Percentiles rank a stretch among this genome's conserved stretches.
phyloP scores from a whole-genome alignment of 2,797 vertebrate species.

The Spea hammondii region DNA sequence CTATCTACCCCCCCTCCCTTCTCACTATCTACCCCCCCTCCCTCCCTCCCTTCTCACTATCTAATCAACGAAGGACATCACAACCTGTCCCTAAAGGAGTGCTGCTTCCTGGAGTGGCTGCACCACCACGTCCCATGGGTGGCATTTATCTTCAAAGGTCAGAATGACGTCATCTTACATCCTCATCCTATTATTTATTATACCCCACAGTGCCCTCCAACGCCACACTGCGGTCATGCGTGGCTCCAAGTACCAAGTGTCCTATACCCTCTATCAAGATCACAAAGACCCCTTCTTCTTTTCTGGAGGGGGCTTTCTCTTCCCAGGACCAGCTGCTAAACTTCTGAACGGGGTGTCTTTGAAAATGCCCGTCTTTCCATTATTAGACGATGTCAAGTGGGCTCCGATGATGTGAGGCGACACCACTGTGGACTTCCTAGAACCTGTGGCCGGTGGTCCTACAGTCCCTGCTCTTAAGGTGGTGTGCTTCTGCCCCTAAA shows the following conservation, averaged over 20 bases:
- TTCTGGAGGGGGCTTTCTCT: constrained; percentile 39
- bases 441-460: too few species aligned
- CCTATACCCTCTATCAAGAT: not conserved
- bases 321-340: not conserved
- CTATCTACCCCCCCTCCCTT: too few species aligned
- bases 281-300: constrained; percentile 30
- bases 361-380: constrained; percentile 45
- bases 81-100: too few species aligned
- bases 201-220: not conserved
- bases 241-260: not conserved
- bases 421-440: too few species aligned
- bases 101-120: not conserved
- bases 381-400: constrained; percentile 45
- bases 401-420: too few species aligned
- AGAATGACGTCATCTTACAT: not conserved
- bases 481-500: too few species aligned
- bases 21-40: too few species aligned
- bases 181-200: not conserved
- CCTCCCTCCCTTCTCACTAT: not conserved
- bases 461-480: too few species aligned
- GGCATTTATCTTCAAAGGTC: not conserved
- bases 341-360: not conserved
- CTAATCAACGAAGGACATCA: too few species aligned
- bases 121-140: not conserved
- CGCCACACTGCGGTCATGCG: not conserved